Conservation (phyloP, 2,113 vertebrate species). For the Ahaetulla prasina region DNA sequence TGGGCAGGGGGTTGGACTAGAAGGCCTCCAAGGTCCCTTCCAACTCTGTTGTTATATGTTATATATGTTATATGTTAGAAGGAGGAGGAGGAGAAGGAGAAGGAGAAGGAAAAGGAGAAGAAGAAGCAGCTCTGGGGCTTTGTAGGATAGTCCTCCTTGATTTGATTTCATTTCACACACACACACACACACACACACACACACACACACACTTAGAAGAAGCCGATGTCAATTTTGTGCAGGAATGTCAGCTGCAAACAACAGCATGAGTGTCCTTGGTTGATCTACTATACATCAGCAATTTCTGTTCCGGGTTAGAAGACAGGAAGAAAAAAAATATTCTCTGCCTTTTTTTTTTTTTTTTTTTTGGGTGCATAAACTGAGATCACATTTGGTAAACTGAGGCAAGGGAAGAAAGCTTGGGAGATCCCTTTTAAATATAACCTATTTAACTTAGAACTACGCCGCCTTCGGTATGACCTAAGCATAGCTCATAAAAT, state of each 20-base stretch:
- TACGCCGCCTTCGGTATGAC: too few relatives aligned
- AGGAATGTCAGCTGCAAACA: constrained; percentile 1
- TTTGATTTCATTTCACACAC: not conserved
- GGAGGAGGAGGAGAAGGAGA: too few relatives aligned
- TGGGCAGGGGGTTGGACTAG: too few relatives aligned
- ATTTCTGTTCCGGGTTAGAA: not conserved
- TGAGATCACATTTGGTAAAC: not conserved
- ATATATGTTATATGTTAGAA: too few relatives aligned
- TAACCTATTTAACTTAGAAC: too few relatives aligned
- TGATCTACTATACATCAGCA: not conserved
- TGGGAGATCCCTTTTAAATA: not conserved
- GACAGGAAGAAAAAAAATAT: not conserved
- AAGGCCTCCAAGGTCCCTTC: too few relatives aligned
- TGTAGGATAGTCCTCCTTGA: not conserved
- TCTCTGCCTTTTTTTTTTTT: not conserved
- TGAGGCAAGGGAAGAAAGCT: not conserved
- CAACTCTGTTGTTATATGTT: too few relatives aligned
- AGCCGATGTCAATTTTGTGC: not conserved
- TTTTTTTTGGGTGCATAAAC: not conserved
- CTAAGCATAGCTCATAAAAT: too few relatives aligned
- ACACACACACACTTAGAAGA: not conserved
- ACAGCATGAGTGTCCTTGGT: not conserved
- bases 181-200: too few relatives aligned
- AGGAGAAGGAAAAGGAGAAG: too few relatives aligned
- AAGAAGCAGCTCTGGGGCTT: not conserved